phyloP scores from a whole-genome alignment of 2,888 invertebrate species.

The Pseudococcus jackbeardsleyi region DNA sequence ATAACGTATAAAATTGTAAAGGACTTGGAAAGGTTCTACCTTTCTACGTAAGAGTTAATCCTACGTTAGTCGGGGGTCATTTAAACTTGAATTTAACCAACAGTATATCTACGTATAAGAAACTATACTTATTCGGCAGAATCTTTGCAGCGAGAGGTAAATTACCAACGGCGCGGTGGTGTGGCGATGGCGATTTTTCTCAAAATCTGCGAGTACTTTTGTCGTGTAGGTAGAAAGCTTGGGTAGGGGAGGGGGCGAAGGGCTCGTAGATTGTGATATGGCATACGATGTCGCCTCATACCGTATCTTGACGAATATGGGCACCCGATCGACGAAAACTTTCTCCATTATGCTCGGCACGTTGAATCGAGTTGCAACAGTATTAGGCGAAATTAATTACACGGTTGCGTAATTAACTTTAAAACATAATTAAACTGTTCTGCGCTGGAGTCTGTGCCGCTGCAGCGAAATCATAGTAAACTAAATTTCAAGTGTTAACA shows the following conservation, averaged over 20 bases:
- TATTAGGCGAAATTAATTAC: conserved; percentile 50
- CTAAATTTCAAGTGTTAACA: conserved; percentile 50
- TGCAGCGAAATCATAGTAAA: conserved; percentile 41
- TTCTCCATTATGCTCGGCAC: conserved; percentile 22
- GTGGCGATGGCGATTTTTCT: too few relatives aligned
- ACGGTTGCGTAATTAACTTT: conserved; percentile 52
- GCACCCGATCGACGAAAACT: neutral
- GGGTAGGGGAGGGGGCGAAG: neutral
- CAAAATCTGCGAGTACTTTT: too few relatives aligned
- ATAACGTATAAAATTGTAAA: neutral
- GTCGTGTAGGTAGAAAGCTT: neutral
- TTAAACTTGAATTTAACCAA: neutral
- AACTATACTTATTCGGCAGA: neutral
- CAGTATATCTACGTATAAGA: neutral
- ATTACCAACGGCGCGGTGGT: neutral
- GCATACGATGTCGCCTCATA: neutral
- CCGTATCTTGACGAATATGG: conserved; percentile 17
- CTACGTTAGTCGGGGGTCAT: neutral
- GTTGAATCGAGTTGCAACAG: conserved; percentile 3
- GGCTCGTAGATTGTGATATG: neutral
- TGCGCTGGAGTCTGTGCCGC: neutral
- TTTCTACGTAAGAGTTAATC: neutral
- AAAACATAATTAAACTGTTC: conserved; percentile 55
- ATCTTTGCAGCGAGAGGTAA: neutral
- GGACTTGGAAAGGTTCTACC: neutral